Percentiles rank a stretch among this genome's conserved stretches.
Conservation (phyloP, 2,888 invertebrate genomes). For the Heliothis peltigera region DNA sequence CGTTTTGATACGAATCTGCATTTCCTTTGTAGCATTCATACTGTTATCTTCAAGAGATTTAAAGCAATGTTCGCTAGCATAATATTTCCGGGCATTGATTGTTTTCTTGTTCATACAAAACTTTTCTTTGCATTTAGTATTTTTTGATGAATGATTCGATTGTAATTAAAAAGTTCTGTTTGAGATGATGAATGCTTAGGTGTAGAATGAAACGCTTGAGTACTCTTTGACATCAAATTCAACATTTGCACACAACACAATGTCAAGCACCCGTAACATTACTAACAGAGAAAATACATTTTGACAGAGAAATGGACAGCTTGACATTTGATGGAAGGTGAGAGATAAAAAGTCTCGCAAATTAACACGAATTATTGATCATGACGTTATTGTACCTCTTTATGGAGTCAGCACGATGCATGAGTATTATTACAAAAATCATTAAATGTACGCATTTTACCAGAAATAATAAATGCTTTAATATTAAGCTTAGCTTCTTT, state of each 20-base stretch:
- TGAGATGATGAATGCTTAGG: slow-evolving; percentile 41
- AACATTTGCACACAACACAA: slow-evolving; percentile 49
- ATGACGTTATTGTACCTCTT: slow-evolving; percentile 30
- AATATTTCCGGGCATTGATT: slow-evolving; percentile 8
- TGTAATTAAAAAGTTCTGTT: slow-evolving; percentile 8
- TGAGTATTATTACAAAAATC: slow-evolving; percentile 62
- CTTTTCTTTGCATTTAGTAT: slow-evolving; percentile 7
- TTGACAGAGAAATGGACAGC: slow-evolving; percentile 82
- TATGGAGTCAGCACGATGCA: slow-evolving; percentile 73
- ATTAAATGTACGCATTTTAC: slow-evolving; percentile 42
- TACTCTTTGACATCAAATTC: slow-evolving; percentile 27
- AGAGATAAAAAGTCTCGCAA: slow-evolving; percentile 65
- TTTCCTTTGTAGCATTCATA: slow-evolving; percentile 9
- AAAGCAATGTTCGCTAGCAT: slow-evolving; percentile 15
- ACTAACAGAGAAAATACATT: slow-evolving; percentile 77
- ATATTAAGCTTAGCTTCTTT: slow-evolving; percentile 32
- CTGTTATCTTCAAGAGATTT: neutral
- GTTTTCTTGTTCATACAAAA: slow-evolving; percentile 1
- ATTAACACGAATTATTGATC: slow-evolving; percentile 40
- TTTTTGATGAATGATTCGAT: too few relatives aligned
- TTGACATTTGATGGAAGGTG: slow-evolving; percentile 79
- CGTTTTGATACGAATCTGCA: neutral
- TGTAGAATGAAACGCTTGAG: slow-evolving; percentile 20
- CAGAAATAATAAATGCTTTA: slow-evolving; percentile 41
- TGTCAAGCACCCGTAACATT: slow-evolving; percentile 52